Evolutionary conservation across 2,888 invertebrate genomes (phyloP).

Genomic region (Amiota minor): DNA sequence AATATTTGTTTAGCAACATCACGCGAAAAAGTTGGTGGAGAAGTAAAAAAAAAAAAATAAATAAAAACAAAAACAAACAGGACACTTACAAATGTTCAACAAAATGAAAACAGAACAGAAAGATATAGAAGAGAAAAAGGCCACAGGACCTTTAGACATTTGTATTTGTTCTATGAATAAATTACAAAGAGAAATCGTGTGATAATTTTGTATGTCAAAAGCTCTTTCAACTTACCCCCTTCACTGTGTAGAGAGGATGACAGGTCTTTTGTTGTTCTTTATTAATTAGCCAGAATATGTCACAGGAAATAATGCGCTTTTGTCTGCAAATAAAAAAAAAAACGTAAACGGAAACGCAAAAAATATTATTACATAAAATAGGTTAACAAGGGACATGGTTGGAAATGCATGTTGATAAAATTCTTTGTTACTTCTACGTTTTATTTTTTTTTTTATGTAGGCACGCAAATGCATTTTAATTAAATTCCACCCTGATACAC

Average conservation of each 20-base stretch:
- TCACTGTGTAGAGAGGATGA: neutral
- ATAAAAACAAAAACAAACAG: neutral
- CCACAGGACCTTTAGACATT: neutral
- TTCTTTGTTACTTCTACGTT: no score
- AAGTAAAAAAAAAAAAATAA: constrained; percentile 9
- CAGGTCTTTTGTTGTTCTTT: neutral
- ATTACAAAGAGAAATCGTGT: neutral
- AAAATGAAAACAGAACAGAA: neutral
- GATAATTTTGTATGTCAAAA: constrained; percentile 16
- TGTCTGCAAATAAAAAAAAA: neutral
- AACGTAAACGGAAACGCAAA: neutral
- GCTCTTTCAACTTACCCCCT: constrained; percentile 5
- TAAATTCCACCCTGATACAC: constrained; percentile 28
- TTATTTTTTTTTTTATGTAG: neutral
- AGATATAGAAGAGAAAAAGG: neutral
- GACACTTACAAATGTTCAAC: neutral
- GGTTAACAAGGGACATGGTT: constrained; percentile 11
- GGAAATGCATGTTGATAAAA: neutral
- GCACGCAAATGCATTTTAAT: constrained; percentile 17
- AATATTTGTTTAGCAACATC: constrained; percentile 53
- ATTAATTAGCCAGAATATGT: constrained; percentile 15
- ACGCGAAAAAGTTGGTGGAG: constrained; percentile 6
- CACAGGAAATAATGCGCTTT: neutral
- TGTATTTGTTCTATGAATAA: constrained; percentile 8
- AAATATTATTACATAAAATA: neutral